Conservation (phyloP, 2,113 vertebrate genomes). For the Apistogramma diplotaenia region DNA sequence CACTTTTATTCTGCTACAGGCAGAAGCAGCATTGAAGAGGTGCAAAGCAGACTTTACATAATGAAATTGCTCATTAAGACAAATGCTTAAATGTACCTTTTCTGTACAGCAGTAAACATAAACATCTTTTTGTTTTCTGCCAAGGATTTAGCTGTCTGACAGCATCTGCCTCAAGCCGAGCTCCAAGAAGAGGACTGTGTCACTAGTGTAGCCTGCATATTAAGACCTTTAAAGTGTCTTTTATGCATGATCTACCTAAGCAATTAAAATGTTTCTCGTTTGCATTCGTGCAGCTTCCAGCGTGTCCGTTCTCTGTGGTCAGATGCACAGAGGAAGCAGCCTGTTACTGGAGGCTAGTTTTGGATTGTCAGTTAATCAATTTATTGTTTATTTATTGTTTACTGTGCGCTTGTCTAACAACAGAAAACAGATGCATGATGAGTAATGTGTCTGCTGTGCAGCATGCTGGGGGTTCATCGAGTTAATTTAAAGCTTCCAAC, state of each 20-base stretch:
- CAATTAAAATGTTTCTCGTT: constrained; percentile 26
- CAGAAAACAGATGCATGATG: not conserved
- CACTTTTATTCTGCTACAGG: not conserved
- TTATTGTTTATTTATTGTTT: too few species aligned
- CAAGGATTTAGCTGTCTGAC: constrained; percentile 1
- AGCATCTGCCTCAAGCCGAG: constrained; percentile 27
- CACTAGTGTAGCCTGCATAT: constrained; percentile 13
- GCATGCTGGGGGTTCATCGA: not conserved
- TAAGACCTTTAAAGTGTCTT: constrained; percentile 20
- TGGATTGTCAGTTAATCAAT: constrained; percentile 6
- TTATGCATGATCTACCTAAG: not conserved
- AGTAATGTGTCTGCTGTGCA: not conserved
- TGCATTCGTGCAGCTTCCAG: not conserved
- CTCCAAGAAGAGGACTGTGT: not conserved
- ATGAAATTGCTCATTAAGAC: constrained; percentile 9
- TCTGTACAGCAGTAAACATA: not conserved
- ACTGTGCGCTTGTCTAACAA: not conserved
- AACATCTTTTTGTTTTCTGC: constrained; percentile 10
- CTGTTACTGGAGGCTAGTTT: constrained; percentile 6
- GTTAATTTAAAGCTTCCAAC: not conserved
- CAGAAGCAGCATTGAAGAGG: not conserved
- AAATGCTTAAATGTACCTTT: not conserved
- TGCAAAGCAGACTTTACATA: not conserved
- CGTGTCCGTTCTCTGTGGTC: not conserved
- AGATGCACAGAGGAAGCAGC: not conserved